These are phyloP conservation scores for Myzus persicae DNA, from an alignment of 1,140 invertebrate species.

Conservation along the genomic window DNA sequence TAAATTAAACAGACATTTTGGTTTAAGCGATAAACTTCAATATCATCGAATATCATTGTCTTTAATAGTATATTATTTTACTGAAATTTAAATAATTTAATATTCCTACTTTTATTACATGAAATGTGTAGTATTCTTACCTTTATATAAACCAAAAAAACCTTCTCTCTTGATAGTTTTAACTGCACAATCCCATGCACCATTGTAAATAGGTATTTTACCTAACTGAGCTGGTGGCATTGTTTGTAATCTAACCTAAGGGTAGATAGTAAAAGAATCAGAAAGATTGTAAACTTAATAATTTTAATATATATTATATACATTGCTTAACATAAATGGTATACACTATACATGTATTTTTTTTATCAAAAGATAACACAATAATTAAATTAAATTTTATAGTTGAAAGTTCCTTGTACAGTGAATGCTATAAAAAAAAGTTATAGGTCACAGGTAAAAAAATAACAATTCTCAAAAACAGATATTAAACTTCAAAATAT, in stretches of 20 bases:
- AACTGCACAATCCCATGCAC: slow-evolving; percentile 93
- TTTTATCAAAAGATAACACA: neutral
- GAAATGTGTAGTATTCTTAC: slow-evolving; percentile 65
- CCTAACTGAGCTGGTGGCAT: slow-evolving; percentile 75
- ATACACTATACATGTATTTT: neutral
- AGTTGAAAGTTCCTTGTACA: neutral
- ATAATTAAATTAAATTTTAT: neutral
- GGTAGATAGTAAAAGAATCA: neutral
- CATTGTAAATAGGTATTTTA: slow-evolving; percentile 79
- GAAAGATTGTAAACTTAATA: neutral
- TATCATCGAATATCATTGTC: too few species aligned
- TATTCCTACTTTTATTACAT: neutral
- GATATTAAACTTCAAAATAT: too few species aligned
- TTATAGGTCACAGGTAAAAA: neutral
- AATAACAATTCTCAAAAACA: too few species aligned
- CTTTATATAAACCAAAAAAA: slow-evolving; percentile 83
- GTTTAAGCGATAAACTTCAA: too few species aligned
- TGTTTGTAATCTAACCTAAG: slow-evolving; percentile 89
- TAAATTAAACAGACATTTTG: too few species aligned
- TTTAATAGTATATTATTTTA: too few species aligned
- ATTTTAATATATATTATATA: neutral
- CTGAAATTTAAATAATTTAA: neutral
- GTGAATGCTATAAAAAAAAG: neutral
- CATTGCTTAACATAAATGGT: neutral
- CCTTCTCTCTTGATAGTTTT: slow-evolving; percentile 92